A percentile compares a stretch with the other conserved stretches of the same genome.
Conservation (phyloP, 2,888 invertebrate genomes). For the Andrena marginata region DNA sequence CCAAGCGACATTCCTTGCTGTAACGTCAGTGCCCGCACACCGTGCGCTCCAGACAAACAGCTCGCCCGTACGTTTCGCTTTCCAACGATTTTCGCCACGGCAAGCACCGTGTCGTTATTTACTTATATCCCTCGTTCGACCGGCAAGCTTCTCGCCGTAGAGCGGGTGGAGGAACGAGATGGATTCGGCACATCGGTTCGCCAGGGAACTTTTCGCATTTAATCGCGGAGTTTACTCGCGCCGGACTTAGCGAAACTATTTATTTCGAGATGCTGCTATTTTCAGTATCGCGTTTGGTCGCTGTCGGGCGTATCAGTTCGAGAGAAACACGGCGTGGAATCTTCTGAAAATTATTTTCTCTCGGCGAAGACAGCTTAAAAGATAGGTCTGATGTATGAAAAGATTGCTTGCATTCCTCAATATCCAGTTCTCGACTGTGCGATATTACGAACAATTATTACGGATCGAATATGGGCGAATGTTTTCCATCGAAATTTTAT, state of each 20-base stretch:
- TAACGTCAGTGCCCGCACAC: conserved; percentile 45
- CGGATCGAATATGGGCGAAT: background rate
- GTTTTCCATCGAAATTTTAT: background rate
- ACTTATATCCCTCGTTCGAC: conserved; percentile 6
- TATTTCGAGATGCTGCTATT: conserved; percentile 20
- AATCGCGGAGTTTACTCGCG: conserved; percentile 7
- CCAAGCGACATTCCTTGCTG: conserved; percentile 57
- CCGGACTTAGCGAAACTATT: background rate
- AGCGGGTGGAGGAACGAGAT: background rate
- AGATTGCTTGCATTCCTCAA: too few species aligned
- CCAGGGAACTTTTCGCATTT: background rate
- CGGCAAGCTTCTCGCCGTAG: background rate
- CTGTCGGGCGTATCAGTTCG: background rate
- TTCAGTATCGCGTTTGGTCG: conserved; percentile 2
- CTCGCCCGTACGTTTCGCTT: conserved; percentile 25
- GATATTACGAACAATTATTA: background rate
- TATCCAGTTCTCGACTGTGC: too few species aligned
- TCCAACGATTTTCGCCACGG: conserved; percentile 3
- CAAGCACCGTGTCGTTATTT: background rate
- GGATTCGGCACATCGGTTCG: background rate
- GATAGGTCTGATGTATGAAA: too few species aligned
- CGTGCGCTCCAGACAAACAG: conserved; percentile 30
- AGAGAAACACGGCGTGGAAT: background rate
- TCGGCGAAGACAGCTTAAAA: background rate
- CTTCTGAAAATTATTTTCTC: background rate